Evolutionary conservation across 2,888 invertebrate genomes (phyloP).

Genomic region (Tipula confusa): DNA sequence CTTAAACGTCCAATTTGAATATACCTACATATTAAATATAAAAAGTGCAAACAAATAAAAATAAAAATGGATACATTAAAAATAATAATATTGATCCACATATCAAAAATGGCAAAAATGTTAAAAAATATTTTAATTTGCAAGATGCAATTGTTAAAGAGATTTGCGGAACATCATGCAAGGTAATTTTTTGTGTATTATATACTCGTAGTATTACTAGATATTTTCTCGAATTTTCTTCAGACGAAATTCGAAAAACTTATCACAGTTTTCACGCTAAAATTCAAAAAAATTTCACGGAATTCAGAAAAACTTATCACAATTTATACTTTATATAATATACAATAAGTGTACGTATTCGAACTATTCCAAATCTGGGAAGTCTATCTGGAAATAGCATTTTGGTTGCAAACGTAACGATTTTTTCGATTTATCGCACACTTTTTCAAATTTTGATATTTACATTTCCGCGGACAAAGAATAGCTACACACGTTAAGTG

Average conservation of each 20-base stretch:
- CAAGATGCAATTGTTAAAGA: not conserved
- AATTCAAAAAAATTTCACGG: too few relatives aligned
- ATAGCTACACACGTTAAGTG: too few relatives aligned
- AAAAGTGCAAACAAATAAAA: not conserved
- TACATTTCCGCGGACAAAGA: too few relatives aligned
- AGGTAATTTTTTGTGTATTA: not conserved
- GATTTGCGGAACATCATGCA: not conserved
- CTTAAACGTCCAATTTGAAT: not conserved
- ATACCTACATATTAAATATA: not conserved
- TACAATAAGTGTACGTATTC: not conserved
- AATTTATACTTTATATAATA: too few relatives aligned
- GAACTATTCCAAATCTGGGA: not conserved
- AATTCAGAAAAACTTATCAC: too few relatives aligned
- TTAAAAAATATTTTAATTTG: not conserved
- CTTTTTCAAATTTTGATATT: not conserved
- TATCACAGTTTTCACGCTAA: too few relatives aligned
- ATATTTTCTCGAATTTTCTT: too few relatives aligned
- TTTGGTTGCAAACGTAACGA: not conserved
- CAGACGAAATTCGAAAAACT: too few relatives aligned
- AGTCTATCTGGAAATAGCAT: not conserved
- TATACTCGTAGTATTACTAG: not conserved
- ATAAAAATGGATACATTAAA: not conserved
- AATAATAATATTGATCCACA: not conserved
- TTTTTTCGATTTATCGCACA: not conserved
- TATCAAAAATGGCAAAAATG: not conserved